Percentiles rank a stretch among this genome's conserved stretches.
Conservation (phyloP, 2,888 invertebrate species). For the Thalpophila matura region DNA sequence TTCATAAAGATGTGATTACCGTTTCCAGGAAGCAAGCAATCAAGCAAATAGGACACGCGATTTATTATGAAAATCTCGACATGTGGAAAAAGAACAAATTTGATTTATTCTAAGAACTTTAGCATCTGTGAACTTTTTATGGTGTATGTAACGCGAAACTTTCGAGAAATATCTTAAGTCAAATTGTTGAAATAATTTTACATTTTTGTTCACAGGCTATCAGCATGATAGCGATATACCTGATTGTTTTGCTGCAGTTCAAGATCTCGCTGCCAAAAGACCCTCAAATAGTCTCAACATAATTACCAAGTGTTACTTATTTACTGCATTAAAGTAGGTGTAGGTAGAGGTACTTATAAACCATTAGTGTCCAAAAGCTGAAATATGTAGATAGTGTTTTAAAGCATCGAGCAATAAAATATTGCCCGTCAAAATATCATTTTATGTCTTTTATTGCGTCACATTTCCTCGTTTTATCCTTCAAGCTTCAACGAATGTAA, state of each 20-base stretch:
- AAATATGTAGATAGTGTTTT: too few species aligned
- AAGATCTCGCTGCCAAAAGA: conserved; percentile 91
- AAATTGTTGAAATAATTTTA: too few species aligned
- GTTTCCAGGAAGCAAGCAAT: neutral
- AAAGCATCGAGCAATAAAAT: conserved; percentile 9
- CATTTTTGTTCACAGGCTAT: conserved; percentile 87
- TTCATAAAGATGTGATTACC: neutral
- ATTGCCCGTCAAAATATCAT: neutral
- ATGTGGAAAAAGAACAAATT: too few species aligned
- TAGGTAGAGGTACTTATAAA: too few species aligned
- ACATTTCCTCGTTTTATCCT: neutral
- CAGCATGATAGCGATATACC: conserved; percentile 92
- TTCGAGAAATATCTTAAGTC: too few species aligned
- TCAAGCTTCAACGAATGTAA: too few species aligned
- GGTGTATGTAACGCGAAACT: too few species aligned
- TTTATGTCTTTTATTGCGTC: conserved; percentile 6
- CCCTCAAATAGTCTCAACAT: conserved; percentile 59
- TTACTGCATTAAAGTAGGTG: neutral
- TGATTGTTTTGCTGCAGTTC: conserved; percentile 92
- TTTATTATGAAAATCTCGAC: conserved; percentile 4
- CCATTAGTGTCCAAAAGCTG: too few species aligned
- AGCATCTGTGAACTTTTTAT: too few species aligned
- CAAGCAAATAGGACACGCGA: conserved; percentile 4
- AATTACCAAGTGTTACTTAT: conserved; percentile 1
- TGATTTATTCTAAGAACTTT: too few species aligned